Conservation (phyloP, 2,797 vertebrate genomes). For the Galago senegalensis region DNA sequence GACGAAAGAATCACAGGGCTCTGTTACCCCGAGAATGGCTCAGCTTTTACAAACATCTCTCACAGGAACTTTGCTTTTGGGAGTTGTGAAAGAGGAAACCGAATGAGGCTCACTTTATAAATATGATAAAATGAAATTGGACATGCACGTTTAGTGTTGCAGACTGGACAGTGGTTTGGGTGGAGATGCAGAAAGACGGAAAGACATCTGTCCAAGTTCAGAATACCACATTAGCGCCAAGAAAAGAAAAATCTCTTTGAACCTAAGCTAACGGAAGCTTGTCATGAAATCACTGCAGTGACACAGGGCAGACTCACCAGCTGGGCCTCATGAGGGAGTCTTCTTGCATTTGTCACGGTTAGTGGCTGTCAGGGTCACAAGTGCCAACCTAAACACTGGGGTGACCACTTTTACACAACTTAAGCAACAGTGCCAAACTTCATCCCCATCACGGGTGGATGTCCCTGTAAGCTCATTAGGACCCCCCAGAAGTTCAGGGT, state of each 20-base stretch:
- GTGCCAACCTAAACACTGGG: not conserved
- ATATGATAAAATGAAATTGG: not conserved
- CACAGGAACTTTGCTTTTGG: not conserved
- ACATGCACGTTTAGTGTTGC: not conserved
- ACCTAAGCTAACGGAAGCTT: not conserved
- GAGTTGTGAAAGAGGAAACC: not conserved
- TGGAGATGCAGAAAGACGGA: not conserved
- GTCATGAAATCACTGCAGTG: not conserved
- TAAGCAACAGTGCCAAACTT: not conserved
- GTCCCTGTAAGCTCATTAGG: not conserved
- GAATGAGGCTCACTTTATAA: slow-evolving; percentile 37
- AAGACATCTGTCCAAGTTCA: not conserved
- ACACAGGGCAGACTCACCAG: slow-evolving; percentile 2
- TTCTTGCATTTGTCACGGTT: not conserved
- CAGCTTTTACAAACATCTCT: not conserved
- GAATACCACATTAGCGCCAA: slow-evolving; percentile 22
- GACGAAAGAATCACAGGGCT: not conserved
- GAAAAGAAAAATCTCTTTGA: slow-evolving; percentile 16
- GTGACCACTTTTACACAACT: not conserved
- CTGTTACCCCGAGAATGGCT: not conserved
- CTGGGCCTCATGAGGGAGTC: not conserved
- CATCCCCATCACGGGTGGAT: not conserved
- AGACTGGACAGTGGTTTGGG: not conserved
- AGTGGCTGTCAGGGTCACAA: not conserved
- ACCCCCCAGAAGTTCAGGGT: not conserved